These are phyloP conservation scores for Cheirogaleus major DNA, from an alignment of 2,797 vertebrate genomes.

Conservation along the genomic window DNA sequence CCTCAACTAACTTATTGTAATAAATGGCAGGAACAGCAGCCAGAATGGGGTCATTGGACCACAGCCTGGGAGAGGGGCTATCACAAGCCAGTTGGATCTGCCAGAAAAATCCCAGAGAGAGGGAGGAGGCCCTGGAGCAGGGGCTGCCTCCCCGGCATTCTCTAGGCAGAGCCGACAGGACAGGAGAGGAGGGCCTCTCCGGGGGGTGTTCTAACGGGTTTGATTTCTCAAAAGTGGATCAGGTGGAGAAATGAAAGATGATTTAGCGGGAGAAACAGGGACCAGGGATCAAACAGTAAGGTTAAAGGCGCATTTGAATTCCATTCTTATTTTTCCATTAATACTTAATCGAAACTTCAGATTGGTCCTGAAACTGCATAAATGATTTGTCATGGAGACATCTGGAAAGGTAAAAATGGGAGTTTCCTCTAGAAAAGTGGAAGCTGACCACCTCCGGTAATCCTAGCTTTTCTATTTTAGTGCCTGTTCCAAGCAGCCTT, in stretches of 20 bases:
- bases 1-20: not conserved
- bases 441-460: constrained; percentile 65
- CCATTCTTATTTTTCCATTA: not conserved
- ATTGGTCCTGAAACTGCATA: constrained; percentile 55
- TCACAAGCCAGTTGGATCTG: not conserved
- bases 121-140: not conserved
- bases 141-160: not conserved
- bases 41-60: not conserved
- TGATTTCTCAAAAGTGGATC: not conserved
- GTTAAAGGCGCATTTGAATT: not conserved
- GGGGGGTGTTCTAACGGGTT: accelerated
- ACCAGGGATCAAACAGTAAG: not conserved
- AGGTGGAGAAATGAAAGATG: not conserved
- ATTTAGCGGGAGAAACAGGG: not conserved
- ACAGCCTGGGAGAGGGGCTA: not conserved
- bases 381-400: constrained; percentile 67
- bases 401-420: constrained; percentile 74
- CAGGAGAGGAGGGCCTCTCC: not conserved
- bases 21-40: not conserved
- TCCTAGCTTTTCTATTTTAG: constrained; percentile 62
- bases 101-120: constrained; percentile 22
- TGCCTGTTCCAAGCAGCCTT: constrained; percentile 67
- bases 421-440: constrained; percentile 61
- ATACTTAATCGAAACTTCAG: constrained; percentile 55
- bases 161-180: not conserved